Evolutionary conservation across 2,113 vertebrate genomes (phyloP), one percentile per base, ranked within the genome.

Genomic region (Argyrosomus japonicus): DNA sequence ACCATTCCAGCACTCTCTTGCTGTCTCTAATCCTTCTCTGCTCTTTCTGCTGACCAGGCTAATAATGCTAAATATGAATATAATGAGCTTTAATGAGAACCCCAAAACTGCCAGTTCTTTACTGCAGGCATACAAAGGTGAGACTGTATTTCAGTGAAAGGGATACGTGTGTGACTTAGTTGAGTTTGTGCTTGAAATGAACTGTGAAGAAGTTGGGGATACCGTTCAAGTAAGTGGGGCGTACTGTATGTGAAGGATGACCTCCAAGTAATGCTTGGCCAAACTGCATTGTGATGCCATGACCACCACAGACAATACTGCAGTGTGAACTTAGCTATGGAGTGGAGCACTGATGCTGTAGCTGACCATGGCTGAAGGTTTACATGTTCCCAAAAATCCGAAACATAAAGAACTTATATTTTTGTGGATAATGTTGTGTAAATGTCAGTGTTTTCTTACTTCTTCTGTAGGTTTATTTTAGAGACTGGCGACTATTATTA

Each of bases 51-150:
- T 75, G 83, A 87, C 88, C 84, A 65, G 63, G 77, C 85, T 86
- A 85, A 88, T 91, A 82, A 91, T 83, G 69, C 79, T 82, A 84
- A 90, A 91, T 88, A 87, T 91, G 90, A 91, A 91, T 83, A 91
- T 93, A 91, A 93, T 91, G 82, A 90, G 88, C 60, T 77, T 85
- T 90, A 93, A 93, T 90, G 89, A 91, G 89, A 79, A 86, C 61
- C 25, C 53, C 63, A 40, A 77, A 82, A 81, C 54, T 75, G 84
- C 77, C 84, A 88, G 75, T 75, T 57, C 68, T 82, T 84, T 36
- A 47, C 32, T 63, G 78, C 18, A 21, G 72, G 19, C 77, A 57
- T 9, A 87, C 79, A 91, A 81, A 76, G 67, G 82, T 88, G 78
- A 77, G 60, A 53, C 79, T 90, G 87, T 89, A 58, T 79, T 83